Evolutionary conservation across 2,797 vertebrate genomes (phyloP).

Genomic region (Periparus ater): DNA sequence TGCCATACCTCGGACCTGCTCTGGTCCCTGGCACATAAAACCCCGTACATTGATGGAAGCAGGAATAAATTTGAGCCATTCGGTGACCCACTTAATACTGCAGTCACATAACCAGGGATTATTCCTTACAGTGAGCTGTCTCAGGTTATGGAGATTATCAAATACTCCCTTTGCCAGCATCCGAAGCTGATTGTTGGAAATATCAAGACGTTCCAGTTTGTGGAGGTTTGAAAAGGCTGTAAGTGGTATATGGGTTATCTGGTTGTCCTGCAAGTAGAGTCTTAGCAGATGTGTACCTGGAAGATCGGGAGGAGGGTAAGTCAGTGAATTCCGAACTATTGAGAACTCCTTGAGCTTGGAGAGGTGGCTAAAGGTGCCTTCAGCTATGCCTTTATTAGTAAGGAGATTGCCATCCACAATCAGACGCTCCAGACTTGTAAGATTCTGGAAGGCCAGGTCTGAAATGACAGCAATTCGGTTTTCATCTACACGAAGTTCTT

Average conservation of each 20-base stretch:
- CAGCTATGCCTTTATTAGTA: conserved; percentile 89
- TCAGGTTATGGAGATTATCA: conserved; percentile 85
- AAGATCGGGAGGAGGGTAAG: conserved; percentile 85
- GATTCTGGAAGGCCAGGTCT: conserved; percentile 90
- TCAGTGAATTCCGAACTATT: conserved; percentile 90
- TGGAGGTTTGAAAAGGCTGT: conserved; percentile 86
- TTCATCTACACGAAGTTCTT: conserved; percentile 91
- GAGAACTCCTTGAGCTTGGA: conserved; percentile 90
- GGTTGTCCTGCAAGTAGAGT: conserved; percentile 94
- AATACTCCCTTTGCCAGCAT: conserved; percentile 87
- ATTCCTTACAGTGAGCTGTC: conserved; percentile 93
- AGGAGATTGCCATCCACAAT: conserved; percentile 92
- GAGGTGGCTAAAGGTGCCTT: conserved; percentile 88
- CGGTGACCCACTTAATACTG: conserved; percentile 90
- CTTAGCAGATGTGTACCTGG: conserved; percentile 86
- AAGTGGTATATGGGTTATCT: conserved; percentile 88
- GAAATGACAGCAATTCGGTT: conserved; percentile 91
- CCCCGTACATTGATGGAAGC: conserved; percentile 90
- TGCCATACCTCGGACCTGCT: conserved; percentile 92
- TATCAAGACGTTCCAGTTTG: conserved; percentile 89
- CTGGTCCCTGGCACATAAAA: conserved; percentile 95
- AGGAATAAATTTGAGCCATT: conserved; percentile 90
- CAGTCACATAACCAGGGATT: conserved; percentile 96
- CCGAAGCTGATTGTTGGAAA: conserved; percentile 93
- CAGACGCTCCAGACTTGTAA: conserved; percentile 87